Evolutionary conservation across 2,113 vertebrate species (phyloP).

Genomic region (Vulpes vulpes): DNA sequence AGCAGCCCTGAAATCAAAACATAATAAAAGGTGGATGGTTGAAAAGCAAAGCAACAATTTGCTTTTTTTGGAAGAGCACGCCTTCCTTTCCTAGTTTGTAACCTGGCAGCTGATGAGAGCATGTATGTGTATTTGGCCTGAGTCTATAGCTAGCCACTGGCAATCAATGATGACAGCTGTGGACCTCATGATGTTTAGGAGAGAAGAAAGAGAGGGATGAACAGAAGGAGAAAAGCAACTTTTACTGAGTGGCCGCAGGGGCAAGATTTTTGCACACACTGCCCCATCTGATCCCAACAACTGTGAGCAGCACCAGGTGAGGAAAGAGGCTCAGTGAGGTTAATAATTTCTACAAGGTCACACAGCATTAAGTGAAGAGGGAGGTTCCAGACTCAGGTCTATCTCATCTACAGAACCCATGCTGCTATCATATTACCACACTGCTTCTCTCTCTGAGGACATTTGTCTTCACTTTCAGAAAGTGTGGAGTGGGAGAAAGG

Average conservation of each 20-base stretch:
- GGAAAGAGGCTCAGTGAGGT: neutral
- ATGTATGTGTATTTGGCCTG: neutral
- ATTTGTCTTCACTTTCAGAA: neutral
- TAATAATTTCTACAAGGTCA: neutral
- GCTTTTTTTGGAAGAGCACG: constrained; percentile 71
- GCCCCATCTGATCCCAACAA: neutral
- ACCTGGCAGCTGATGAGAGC: constrained; percentile 54
- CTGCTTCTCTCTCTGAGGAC: neutral
- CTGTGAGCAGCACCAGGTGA: neutral
- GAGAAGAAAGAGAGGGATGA: neutral
- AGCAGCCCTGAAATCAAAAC: constrained; percentile 79
- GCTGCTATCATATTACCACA: neutral
- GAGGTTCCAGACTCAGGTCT: neutral
- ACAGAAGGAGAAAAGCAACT: neutral
- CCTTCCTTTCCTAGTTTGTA: constrained; percentile 56
- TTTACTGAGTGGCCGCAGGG: neutral
- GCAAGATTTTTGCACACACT: too few species aligned
- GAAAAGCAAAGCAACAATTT: constrained; percentile 76
- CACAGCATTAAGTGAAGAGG: neutral
- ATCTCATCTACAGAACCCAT: neutral
- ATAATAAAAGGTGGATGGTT: constrained; percentile 70
- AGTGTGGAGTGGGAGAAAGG: neutral
- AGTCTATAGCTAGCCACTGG: neutral
- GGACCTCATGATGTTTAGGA: neutral
- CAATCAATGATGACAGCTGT: neutral